Percentiles rank a stretch among this genome's conserved stretches.
Evolutionary conservation across 2,797 vertebrate genomes (phyloP).

Genomic region (Gallirallus australis): DNA sequence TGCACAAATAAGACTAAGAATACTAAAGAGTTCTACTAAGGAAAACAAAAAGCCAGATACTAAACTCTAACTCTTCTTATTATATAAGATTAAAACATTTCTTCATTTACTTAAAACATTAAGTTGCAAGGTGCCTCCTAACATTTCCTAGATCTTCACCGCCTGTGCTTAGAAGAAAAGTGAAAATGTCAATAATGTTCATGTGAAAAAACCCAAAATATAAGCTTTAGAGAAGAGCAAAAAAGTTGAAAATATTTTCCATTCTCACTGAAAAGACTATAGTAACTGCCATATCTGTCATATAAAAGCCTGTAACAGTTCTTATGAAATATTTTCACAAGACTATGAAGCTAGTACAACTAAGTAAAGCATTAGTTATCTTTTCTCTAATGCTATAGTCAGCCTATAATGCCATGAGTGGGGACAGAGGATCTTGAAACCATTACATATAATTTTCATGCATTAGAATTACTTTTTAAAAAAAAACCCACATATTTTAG

Average conservation of each 20-base stretch:
- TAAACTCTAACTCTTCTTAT: background rate
- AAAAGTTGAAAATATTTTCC: background rate
- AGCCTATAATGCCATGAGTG: background rate
- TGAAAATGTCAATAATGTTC: background rate
- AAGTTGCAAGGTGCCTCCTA: background rate
- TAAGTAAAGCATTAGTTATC: background rate
- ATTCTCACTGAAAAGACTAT: background rate
- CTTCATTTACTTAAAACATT: background rate
- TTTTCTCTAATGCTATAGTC: background rate
- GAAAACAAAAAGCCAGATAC: background rate
- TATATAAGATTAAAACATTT: background rate
- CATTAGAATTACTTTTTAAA: background rate
- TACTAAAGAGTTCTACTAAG: background rate
- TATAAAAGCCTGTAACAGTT: background rate
- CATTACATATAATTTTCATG: background rate
- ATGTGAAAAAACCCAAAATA: background rate
- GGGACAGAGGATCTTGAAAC: background rate
- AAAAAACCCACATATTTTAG: too few relatives aligned
- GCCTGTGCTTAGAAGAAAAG: background rate
- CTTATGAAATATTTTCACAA: background rate
- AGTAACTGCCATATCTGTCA: background rate
- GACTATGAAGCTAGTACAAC: background rate
- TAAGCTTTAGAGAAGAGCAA: background rate
- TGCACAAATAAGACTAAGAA: background rate
- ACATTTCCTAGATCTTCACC: background rate